These are phyloP conservation scores for Gyps fulvus DNA, from an alignment of 2,113 vertebrate species.

Conservation along the genomic window DNA sequence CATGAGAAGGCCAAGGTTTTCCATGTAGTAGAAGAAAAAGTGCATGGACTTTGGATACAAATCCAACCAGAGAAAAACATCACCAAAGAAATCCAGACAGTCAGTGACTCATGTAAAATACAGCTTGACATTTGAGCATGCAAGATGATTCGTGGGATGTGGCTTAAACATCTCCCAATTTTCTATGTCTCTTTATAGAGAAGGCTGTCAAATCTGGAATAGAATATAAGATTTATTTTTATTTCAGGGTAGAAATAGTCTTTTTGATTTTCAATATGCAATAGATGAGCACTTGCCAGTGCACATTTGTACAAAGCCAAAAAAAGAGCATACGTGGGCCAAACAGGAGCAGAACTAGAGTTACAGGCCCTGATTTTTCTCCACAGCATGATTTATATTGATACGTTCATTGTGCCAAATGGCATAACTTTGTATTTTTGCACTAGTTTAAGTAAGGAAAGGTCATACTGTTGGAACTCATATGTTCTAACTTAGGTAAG, in stretches of 20 bases:
- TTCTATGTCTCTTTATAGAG: neutral
- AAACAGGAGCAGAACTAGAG: neutral
- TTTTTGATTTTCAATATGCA: neutral
- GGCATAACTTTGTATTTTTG: neutral
- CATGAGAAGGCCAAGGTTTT: neutral
- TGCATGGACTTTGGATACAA: neutral
- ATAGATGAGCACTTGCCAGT: neutral
- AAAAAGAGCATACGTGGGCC: neutral
- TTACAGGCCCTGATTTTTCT: neutral
- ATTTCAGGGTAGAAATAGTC: neutral
- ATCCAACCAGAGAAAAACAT: neutral
- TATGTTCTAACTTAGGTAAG: neutral
- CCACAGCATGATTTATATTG: neutral
- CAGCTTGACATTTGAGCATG: neutral
- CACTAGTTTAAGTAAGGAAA: neutral
- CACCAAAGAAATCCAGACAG: neutral
- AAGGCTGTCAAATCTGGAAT: neutral
- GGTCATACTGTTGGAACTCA: neutral
- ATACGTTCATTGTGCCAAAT: neutral
- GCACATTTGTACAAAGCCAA: neutral
- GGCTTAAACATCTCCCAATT: neutral
- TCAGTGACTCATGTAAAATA: neutral
- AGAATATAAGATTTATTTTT: neutral
- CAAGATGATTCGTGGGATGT: conserved; percentile 3
- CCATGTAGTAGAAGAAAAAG: neutral